Conservation (phyloP, 2,888 invertebrate genomes). For the Myopa tessellatipennis region DNA sequence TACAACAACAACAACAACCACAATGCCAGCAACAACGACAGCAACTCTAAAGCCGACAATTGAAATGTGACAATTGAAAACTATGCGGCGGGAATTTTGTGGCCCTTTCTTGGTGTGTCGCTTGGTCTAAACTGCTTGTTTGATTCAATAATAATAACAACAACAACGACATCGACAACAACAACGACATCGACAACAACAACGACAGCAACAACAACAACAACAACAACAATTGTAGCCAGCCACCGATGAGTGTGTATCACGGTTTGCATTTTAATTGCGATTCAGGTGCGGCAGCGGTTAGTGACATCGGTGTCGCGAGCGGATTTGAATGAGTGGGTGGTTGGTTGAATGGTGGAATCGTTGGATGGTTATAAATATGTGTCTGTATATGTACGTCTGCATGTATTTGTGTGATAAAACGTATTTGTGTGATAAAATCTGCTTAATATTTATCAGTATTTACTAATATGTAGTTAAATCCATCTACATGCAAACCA, state of each 20-base stretch:
- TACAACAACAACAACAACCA: neutral
- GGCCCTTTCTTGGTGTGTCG: too few relatives aligned
- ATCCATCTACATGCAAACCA: too few relatives aligned
- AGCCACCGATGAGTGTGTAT: too few relatives aligned
- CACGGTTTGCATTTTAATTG: slow-evolving; percentile 1
- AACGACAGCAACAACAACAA: too few relatives aligned
- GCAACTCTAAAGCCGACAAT: neutral
- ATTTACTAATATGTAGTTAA: too few relatives aligned
- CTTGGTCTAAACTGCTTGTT: too few relatives aligned
- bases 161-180: too few relatives aligned
- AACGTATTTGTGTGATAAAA: neutral
- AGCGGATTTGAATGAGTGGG: neutral
- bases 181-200: too few relatives aligned
- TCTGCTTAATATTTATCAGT: too few relatives aligned
- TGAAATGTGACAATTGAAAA: neutral
- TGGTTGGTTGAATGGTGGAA: neutral
- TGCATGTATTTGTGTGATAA: neutral
- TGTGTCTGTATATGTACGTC: neutral
- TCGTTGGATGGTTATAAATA: neutral
- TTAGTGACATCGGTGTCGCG: neutral
- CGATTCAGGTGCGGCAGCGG: neutral
- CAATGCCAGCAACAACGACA: neutral
- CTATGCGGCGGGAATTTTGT: too few relatives aligned
- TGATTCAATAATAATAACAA: too few relatives aligned
- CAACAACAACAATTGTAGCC: too few relatives aligned